Evolutionary conservation across 1,140 invertebrate genomes (phyloP).

Genomic region (Archivesica marissinica): DNA sequence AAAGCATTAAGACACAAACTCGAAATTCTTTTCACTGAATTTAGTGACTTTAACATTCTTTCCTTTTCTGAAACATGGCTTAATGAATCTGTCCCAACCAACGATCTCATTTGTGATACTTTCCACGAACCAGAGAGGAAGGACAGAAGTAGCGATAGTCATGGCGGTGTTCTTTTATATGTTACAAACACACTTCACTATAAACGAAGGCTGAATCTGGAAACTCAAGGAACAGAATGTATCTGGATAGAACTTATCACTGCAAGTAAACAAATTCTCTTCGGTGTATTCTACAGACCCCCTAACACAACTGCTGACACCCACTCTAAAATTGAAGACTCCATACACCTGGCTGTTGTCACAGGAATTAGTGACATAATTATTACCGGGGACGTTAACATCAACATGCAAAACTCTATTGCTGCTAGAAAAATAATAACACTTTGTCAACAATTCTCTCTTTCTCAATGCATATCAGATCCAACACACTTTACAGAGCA

Average conservation of each 20-base stretch:
- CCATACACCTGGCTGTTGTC: conserved; percentile 22
- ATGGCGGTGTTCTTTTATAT: background rate
- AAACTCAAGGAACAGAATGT: background rate
- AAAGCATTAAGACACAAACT: background rate
- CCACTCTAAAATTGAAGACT: background rate
- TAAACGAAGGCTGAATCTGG: background rate
- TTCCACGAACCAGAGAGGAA: too few relatives aligned
- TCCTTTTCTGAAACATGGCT: conserved; percentile 25
- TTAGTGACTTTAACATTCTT: conserved; percentile 11
- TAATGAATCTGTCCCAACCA: background rate
- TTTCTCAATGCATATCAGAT: conserved; percentile 22
- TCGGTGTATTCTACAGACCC: conserved; percentile 7
- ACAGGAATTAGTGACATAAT: background rate
- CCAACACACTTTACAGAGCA: background rate
- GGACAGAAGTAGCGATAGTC: too few relatives aligned
- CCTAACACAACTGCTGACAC: background rate
- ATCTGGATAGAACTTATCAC: background rate
- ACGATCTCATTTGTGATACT: too few relatives aligned
- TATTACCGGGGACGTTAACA: background rate
- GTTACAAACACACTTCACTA: background rate
- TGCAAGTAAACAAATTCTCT: background rate
- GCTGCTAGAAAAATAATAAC: background rate
- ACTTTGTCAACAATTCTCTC: background rate
- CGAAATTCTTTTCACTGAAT: background rate
- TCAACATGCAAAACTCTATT: background rate